Conservation (phyloP, 2,797 vertebrate genomes). For the Pseudomugil tenellus region DNA sequence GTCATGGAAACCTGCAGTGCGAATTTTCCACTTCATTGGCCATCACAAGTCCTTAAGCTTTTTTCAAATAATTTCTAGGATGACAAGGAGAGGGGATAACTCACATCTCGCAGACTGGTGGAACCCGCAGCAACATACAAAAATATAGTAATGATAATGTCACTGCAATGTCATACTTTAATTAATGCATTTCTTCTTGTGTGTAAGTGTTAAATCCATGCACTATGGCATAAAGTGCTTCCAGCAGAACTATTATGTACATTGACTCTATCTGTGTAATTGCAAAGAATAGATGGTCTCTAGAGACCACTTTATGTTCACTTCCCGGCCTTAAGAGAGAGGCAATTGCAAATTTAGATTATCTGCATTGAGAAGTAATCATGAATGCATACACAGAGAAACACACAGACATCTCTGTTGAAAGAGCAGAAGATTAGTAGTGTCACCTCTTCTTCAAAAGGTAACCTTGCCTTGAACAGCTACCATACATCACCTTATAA, state of each 20-base stretch:
- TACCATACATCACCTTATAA: constrained; percentile 66
- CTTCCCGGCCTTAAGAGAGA: constrained; percentile 43
- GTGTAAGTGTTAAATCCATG: constrained; percentile 27
- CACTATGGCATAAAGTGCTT: constrained; percentile 49
- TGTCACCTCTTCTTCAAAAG: constrained; percentile 47
- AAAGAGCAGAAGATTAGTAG: constrained; percentile 52
- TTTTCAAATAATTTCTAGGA: constrained; percentile 55
- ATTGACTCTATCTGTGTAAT: constrained; percentile 58
- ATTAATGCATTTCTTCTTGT: constrained; percentile 36
- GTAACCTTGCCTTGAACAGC: constrained; percentile 50
- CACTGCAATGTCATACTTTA: constrained; percentile 12
- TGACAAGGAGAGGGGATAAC: constrained; percentile 21
- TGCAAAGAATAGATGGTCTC: constrained; percentile 50
- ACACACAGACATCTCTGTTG: constrained; percentile 45
- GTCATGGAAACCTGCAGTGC: constrained; percentile 69
- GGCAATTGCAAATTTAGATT: constrained; percentile 36
- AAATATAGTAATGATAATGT: constrained; percentile 35
- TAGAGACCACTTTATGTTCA: constrained; percentile 16
- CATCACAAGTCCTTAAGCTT: constrained; percentile 43
- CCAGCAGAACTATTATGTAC: constrained; percentile 36
- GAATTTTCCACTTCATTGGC: constrained; percentile 69
- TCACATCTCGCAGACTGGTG: constrained; percentile 17
- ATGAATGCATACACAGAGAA: constrained; percentile 12
- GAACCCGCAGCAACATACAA: constrained; percentile 6
- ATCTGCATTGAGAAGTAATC: constrained; percentile 45